Conservation (phyloP, 1,140 invertebrate genomes). For the Glomeris maerens region DNA sequence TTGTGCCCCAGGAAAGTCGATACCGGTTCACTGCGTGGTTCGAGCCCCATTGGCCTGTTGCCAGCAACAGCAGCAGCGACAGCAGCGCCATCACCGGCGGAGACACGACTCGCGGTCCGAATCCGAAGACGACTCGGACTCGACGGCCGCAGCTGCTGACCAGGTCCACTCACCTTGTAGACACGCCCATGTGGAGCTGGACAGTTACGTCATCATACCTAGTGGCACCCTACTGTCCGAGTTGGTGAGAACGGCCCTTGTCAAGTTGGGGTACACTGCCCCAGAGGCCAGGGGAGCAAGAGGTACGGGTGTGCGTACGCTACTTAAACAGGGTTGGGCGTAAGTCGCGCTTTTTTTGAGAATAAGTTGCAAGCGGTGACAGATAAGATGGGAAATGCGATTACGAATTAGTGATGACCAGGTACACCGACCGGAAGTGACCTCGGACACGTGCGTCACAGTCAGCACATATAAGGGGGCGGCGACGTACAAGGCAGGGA, state of each 20-base stretch:
- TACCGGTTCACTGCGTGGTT: slow-evolving; percentile 87
- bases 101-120: slow-evolving; percentile 18
- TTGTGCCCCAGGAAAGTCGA: slow-evolving; percentile 77
- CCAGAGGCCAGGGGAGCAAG: slow-evolving; percentile 58
- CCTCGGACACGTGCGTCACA: too few relatives aligned
- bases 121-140: slow-evolving; percentile 15
- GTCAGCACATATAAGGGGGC: too few relatives aligned
- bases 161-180: slow-evolving; percentile 31
- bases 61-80: slow-evolving; percentile 21
- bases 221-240: slow-evolving; percentile 73
- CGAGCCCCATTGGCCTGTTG: slow-evolving; percentile 32
- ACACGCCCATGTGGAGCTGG: slow-evolving; percentile 71
- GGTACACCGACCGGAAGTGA: too few relatives aligned
- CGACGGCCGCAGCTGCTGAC: slow-evolving; percentile 8
- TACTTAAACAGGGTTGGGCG: too few relatives aligned
- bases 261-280: slow-evolving; percentile 59
- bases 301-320: slow-evolving; percentile 45
- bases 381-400: too few relatives aligned
- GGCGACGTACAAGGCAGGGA: too few relatives aligned
- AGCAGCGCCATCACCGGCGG: slow-evolving; percentile 19
- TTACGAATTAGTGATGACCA: too few relatives aligned
- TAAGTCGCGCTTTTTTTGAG: too few relatives aligned
- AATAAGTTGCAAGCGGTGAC: too few relatives aligned
- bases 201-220: slow-evolving; percentile 85
- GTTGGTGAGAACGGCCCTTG: slow-evolving; percentile 57